These are phyloP conservation scores for Vicugna pacos DNA, from an alignment of 2,113 vertebrate species.

Conservation along the genomic window DNA sequence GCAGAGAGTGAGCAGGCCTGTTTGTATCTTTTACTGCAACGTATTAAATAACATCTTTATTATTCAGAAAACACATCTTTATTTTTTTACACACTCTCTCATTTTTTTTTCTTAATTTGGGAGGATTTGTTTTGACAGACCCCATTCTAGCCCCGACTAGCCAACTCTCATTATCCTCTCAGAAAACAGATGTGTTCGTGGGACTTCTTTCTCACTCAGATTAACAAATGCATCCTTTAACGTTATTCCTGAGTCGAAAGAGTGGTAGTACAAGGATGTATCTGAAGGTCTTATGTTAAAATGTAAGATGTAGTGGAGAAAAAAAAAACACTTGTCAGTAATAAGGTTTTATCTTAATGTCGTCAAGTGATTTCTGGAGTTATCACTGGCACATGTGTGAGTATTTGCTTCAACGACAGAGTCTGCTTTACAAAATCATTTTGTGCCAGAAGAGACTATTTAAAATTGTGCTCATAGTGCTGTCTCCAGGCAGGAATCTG, in stretches of 20 bases:
- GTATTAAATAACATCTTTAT: not conserved
- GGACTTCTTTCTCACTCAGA: not conserved
- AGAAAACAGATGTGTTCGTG: not conserved
- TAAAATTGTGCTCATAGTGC: slow-evolving; percentile 37
- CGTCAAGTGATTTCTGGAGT: slow-evolving; percentile 17
- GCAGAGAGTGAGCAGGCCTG: not conserved
- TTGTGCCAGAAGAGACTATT: slow-evolving; percentile 64
- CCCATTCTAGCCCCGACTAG: too few relatives aligned
- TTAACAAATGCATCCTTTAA: not conserved
- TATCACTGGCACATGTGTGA: not conserved
- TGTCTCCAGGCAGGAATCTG: slow-evolving; percentile 50
- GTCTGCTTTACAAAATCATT: slow-evolving; percentile 51
- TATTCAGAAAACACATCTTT: not conserved
- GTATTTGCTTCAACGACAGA: not conserved
- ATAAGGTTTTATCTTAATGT: slow-evolving; percentile 57
- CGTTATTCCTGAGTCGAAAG: not conserved
- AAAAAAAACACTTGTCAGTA: not conserved
- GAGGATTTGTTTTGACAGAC: not conserved
- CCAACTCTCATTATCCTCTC: not conserved
- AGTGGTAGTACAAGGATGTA: not conserved
- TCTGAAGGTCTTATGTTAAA: slow-evolving; percentile 39
- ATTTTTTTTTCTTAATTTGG: not conserved
- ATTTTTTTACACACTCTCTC: not conserved
- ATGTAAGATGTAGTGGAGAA: not conserved
- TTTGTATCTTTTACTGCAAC: not conserved